Percentiles rank a stretch among this genome's conserved stretches.
phyloP scores from a whole-genome alignment of 1,140 invertebrate species.

The Condylostylus longicornis region DNA sequence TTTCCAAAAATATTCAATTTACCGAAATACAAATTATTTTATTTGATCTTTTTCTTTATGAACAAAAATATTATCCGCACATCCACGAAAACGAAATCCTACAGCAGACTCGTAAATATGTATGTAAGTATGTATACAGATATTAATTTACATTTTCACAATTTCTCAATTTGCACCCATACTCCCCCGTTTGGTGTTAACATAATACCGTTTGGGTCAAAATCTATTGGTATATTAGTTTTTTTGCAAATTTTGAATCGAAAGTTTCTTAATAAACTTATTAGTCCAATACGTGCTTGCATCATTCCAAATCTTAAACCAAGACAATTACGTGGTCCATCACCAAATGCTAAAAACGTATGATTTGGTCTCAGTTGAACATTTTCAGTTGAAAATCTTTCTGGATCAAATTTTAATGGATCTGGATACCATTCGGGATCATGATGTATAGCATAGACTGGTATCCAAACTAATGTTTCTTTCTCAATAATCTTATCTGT shows the following conservation, averaged over 20 bases:
- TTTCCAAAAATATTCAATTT: no score
- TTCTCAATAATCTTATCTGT: conserved; percentile 25
- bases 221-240: conserved; percentile 29
- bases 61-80: no score
- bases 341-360: conserved; percentile 52
- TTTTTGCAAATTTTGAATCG: conserved; percentile 23
- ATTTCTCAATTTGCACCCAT: conserved; percentile 23
- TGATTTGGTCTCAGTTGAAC: conserved; percentile 35
- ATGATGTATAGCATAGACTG: conserved; percentile 37
- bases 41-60: no score
- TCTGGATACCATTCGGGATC: conserved; percentile 38
- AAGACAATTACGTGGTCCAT: conserved; percentile 49
- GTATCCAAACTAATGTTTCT: conserved; percentile 35
- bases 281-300: conserved; percentile 18
- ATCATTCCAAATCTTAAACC: conserved; percentile 28
- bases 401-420: conserved; percentile 42
- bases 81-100: no score
- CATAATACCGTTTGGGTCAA: conserved; percentile 24
- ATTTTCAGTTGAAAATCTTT: conserved; percentile 40
- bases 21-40: no score
- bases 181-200: conserved; percentile 27
- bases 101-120: no score
- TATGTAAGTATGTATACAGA: no score
- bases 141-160: no score
- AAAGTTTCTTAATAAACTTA: conserved; percentile 17